Base-by-base conservation (phyloP, 2,113 vertebrate species). In the Clarias gariepinus region DNA sequence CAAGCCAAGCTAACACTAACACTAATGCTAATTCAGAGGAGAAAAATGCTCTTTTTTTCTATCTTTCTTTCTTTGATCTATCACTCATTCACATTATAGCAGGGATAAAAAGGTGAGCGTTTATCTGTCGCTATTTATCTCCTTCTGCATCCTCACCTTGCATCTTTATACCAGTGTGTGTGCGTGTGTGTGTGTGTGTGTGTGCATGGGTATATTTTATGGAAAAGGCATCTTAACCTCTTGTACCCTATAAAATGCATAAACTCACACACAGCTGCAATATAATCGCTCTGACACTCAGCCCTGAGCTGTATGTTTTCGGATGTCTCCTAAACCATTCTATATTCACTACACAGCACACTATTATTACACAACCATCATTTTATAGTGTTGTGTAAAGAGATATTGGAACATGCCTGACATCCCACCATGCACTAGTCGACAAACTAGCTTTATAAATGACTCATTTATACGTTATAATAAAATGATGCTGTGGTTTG, bases 121-220 rank as follows among this genome's bases (percentile, higher is more conserved):
- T 73, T 73, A 47, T 41, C 68, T 69, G 68, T 69, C 18, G 41
- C 33, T 41, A 47, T 73, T 19, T 73, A 11, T 73, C 33, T 73
- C 3, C 23, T 10, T 11, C 33, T 47, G 30, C 30, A 71, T 71
- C 8, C 28, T 71, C 7, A 36, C 2, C 0, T 47, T 9, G 23
- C 36, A 73, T 47, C 19, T 41, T 5, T 47, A 23, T 41, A 4
- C 0, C 2, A 30, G 47, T 47, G 47, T 47, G 7, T 47, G 58
- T 52, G 82, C n/a, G 66, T 86, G 89, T 80, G 86, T 83, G 61
- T 23, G 23, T 52, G 73, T 13, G 47, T 53, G 74, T 53, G 74
- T n/a, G 0, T 7, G 0, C 47, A 47, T 47, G 7, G 7, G 47
- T 47, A 47, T 47, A 47, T 47, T 77, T 53, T 53, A 77, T 53